Base-by-base conservation (phyloP, 1,140 invertebrate genomes). In the Drosophila virilis region DNA sequence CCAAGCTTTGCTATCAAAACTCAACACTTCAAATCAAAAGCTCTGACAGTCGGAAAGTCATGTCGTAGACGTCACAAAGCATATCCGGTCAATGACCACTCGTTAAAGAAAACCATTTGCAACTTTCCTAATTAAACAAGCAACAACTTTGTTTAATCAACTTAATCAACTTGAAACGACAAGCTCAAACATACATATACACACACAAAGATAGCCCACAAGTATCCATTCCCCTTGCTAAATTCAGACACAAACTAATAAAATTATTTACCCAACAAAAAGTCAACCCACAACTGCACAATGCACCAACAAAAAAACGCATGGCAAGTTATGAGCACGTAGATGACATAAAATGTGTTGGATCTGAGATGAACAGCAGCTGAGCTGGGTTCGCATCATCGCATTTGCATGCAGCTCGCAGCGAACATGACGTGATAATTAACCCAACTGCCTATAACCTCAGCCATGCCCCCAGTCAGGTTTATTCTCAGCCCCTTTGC, bases 71-170 rank as follows among this genome's bases (percentile, higher is more conserved):
- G 7, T 8, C 32, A 59, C n/a, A 58, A 17, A 50, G 28, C 12
- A 10, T 59, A 54, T 51, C 6, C 8, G 69, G 52, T 72, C 69
- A 72, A 32, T 45, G 70, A 42, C 70, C 62, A 45, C 38, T 37
- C 43, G 48, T 57, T 54, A 33, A 52, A 42, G 45, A 12, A 69
- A 50, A 15, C 32, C 37, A 37, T 59, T 67, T 52, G 43, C 58
- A 86, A 86, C 78, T 77, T 82, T 88, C 61, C 83, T 74, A 79
- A 83, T 79, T 79, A 88, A 82, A 57, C 51, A 57, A 75, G 43
- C 74, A 80, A 64, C 52, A 76, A 65, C 33, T 77, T 77, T 33
- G 38, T 13, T 28, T 40, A 38, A 33, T 32, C 40, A 65, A 46
- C 37, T 55, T 50, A 65, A 65, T 74, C 71, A 74, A 61, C 62